Percentiles rank a stretch among this genome's conserved stretches.
phyloP scores from a whole-genome alignment of 2,888 invertebrate species.

The Osmoderma eremita region DNA sequence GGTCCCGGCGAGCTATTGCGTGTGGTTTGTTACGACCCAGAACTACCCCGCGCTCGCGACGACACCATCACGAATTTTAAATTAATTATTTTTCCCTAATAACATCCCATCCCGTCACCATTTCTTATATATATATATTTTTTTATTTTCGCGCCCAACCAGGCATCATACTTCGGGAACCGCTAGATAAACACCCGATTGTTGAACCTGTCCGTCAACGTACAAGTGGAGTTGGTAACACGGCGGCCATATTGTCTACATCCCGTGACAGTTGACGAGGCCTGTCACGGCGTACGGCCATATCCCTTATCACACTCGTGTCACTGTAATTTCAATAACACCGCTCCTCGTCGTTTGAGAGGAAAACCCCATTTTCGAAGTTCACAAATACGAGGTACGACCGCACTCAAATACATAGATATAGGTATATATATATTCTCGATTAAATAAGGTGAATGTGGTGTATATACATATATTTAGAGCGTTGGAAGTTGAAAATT shows the following conservation, averaged over 20 bases:
- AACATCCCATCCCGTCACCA: too few relatives aligned
- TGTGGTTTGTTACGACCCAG: conserved; percentile 54
- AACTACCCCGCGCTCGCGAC: conserved; percentile 4
- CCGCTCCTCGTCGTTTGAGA: conserved; percentile 3
- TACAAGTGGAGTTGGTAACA: conserved; percentile 55
- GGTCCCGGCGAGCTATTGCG: conserved; percentile 53
- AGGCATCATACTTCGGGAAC: conserved; percentile 56
- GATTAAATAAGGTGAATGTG: too few relatives aligned
- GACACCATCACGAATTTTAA: conserved; percentile 22
- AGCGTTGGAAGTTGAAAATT: too few relatives aligned
- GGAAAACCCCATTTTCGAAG: conserved; percentile 16
- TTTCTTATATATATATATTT: too few relatives aligned
- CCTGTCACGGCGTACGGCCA: conserved; percentile 51
- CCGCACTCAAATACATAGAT: conserved; percentile 1
- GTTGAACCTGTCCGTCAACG: conserved; percentile 61
- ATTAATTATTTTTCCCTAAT: conserved; percentile 33
- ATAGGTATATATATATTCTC: too few relatives aligned
- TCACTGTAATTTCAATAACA: conserved; percentile 37
- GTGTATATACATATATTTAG: too few relatives aligned
- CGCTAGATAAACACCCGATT: conserved; percentile 59
- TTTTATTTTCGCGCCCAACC: conserved; percentile 5
- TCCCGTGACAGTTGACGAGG: conserved; percentile 60
- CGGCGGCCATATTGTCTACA: conserved; percentile 59
- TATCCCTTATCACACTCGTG: conserved; percentile 50
- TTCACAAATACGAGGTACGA: not conserved